Conservation (phyloP, 2,113 vertebrate species). For the Gopherus flavomarginatus region DNA sequence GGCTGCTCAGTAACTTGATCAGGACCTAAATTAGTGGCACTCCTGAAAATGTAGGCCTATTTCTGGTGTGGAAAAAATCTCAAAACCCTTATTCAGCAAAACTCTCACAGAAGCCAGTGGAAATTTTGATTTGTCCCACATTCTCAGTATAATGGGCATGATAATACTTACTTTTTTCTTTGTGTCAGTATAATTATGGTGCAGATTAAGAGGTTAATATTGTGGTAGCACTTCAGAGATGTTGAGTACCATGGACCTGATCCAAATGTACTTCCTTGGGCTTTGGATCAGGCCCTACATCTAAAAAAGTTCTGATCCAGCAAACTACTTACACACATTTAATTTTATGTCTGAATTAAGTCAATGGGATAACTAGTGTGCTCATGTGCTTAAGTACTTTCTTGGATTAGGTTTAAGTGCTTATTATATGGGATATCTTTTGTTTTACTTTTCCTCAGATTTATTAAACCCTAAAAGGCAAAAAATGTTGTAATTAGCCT, state of each 20-base stretch:
- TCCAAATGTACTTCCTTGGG: neutral
- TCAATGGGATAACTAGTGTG: neutral
- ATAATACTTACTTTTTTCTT: neutral
- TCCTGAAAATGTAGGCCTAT: too few species aligned
- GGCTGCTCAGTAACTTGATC: too few species aligned
- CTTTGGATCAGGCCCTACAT: neutral
- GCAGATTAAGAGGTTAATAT: neutral
- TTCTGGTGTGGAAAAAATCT: neutral
- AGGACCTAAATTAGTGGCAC: too few species aligned
- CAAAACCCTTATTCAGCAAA: accelerated
- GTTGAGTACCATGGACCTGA: neutral
- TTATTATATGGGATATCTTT: neutral
- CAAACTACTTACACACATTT: accelerated
- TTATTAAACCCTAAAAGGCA: neutral
- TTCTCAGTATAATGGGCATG: neutral
- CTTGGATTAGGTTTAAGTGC: neutral
- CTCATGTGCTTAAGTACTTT: neutral
- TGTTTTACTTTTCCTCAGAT: neutral
- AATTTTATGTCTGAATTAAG: neutral
- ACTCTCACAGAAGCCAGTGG: neutral
- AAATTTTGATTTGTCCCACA: neutral
- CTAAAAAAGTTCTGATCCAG: neutral
- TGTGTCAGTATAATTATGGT: neutral
- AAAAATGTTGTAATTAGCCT: neutral
- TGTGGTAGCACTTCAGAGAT: neutral